Conservation (phyloP, 2,888 invertebrate species). For the Sarcophaga rosellei region DNA sequence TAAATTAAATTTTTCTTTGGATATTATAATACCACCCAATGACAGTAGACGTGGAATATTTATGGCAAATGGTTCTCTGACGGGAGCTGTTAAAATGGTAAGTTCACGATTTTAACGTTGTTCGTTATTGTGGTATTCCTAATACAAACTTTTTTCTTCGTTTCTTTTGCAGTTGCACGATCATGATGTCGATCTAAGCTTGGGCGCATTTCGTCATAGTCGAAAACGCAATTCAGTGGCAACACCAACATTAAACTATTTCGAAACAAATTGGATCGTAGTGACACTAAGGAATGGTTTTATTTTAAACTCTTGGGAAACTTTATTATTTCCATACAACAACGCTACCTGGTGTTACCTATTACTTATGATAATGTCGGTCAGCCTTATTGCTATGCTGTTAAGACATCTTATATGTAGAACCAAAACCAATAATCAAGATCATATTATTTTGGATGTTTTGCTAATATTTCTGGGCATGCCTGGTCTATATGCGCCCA, state of each 20-base stretch:
- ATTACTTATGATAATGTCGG: neutral
- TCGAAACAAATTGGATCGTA: conserved; percentile 63
- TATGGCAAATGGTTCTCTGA: conserved; percentile 54
- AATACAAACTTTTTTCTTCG: too few relatives aligned
- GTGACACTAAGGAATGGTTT: conserved; percentile 41
- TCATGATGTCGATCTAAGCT: too few relatives aligned
- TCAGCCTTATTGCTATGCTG: neutral
- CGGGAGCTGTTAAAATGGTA: conserved; percentile 45
- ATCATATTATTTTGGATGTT: conserved; percentile 10
- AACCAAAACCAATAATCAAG: too few relatives aligned
- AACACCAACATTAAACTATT: conserved; percentile 61
- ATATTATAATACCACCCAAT: conserved; percentile 57
- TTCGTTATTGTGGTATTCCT: neutral
- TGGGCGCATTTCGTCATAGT: conserved; percentile 59
- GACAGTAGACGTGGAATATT: conserved; percentile 56
- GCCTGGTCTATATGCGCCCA: conserved; percentile 42
- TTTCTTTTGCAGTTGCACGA: too few relatives aligned
- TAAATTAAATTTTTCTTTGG: conserved; percentile 60
- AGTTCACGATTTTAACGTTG: neutral
- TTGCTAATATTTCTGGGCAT: conserved; percentile 43
- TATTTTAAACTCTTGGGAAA: conserved; percentile 66
- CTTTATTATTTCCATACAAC: conserved; percentile 68
- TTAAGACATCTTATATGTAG: neutral
- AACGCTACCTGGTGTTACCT: conserved; percentile 61
- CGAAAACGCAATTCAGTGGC: conserved; percentile 56